phyloP scores from a whole-genome alignment of 1,140 invertebrate genomes.

The Phymastichus coffea region DNA sequence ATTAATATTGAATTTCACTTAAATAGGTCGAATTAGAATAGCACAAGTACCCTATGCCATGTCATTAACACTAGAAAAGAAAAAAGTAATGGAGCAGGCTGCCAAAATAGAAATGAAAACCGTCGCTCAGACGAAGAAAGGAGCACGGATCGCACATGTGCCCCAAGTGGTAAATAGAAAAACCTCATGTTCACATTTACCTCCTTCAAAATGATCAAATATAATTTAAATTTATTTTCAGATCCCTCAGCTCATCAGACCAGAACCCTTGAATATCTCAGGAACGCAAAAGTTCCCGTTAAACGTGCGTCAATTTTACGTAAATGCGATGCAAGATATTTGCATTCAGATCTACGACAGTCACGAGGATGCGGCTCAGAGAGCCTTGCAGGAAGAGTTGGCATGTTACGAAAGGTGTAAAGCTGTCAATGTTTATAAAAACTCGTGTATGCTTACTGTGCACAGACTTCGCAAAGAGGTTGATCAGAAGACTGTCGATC shows the following conservation, averaged over 20 bases:
- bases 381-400: slow-evolving; percentile 74
- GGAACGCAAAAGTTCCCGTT: slow-evolving; percentile 77
- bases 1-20: background rate
- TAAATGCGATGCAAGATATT: slow-evolving; percentile 85
- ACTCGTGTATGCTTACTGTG: slow-evolving; percentile 77
- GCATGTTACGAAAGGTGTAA: slow-evolving; percentile 75
- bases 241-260: slow-evolving; percentile 56
- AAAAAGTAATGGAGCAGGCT: slow-evolving; percentile 56
- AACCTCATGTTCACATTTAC: background rate
- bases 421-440: slow-evolving; percentile 80
- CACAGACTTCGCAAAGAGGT: slow-evolving; percentile 73
- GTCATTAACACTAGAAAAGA: slow-evolving; percentile 61
- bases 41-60: slow-evolving; percentile 64
- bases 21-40: slow-evolving; percentile 54
- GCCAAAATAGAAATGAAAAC: slow-evolving; percentile 57
- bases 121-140: slow-evolving; percentile 68
- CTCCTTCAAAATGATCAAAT: background rate
- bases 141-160: slow-evolving; percentile 69
- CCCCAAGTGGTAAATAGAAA: slow-evolving; percentile 55
- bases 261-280: slow-evolving; percentile 66
- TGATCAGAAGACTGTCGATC: slow-evolving; percentile 54
- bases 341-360: slow-evolving; percentile 75
- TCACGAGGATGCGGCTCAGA: slow-evolving; percentile 64
- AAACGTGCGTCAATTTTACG: slow-evolving; percentile 80
- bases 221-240: slow-evolving; percentile 30